Conservation (phyloP, 2,797 vertebrate genomes). For the Gadopsis bispinosus region DNA sequence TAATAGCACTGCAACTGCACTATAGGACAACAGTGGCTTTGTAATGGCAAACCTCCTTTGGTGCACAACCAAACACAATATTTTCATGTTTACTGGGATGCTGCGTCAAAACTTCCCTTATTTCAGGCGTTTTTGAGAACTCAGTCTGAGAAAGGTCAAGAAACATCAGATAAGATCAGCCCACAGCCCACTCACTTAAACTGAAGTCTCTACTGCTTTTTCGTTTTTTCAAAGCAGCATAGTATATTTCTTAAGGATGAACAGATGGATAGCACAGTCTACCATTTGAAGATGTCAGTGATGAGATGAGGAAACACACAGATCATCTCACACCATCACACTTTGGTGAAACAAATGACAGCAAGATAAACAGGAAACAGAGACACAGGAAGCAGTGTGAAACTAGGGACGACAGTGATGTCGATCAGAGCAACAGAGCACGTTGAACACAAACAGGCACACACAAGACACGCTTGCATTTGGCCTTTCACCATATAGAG, state of each 20-base stretch:
- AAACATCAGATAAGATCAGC: conserved; percentile 18
- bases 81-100: conserved; percentile 31
- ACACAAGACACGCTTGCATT: conserved; percentile 14
- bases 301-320: conserved; percentile 71
- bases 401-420: conserved; percentile 81
- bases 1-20: conserved; percentile 6
- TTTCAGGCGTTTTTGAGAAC: conserved; percentile 12
- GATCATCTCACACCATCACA: conserved; percentile 82
- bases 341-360: conserved; percentile 84
- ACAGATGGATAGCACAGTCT: conserved; percentile 41
- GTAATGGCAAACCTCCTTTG: conserved; percentile 32
- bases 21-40: not conserved
- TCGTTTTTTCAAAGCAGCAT: not conserved
- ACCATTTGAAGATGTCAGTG: conserved; percentile 45
- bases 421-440: conserved; percentile 75
- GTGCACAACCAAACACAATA: not conserved
- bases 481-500: conserved; percentile 24
- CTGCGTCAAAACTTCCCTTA: conserved; percentile 29
- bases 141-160: conserved; percentile 15
- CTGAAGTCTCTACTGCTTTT: not conserved
- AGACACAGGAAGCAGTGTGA: conserved; percentile 87
- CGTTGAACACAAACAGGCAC: conserved; percentile 53
- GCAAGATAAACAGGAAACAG: conserved; percentile 90
- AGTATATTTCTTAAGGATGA: not conserved
- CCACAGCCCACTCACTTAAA: conserved; percentile 1